phyloP scores from a whole-genome alignment of 1,140 invertebrate genomes.

The Phortica variegata region DNA sequence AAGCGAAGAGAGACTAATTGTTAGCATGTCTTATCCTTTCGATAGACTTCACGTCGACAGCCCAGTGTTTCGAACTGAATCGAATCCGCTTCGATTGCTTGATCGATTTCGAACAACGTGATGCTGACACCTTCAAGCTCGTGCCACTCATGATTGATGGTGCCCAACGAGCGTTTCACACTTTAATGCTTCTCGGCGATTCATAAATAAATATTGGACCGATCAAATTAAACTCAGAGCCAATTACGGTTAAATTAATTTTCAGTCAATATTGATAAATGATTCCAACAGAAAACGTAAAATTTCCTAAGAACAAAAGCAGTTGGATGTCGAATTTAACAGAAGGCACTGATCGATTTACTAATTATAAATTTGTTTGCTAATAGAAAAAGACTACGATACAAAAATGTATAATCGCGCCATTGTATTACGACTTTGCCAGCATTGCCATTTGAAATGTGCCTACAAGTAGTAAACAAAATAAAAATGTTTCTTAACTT shows the following conservation, averaged over 20 bases:
- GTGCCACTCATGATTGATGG: constrained; percentile 37
- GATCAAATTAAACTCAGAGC: constrained; percentile 48
- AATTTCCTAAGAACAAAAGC: neutral
- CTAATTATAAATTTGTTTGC: too few species aligned
- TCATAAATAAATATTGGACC: constrained; percentile 31
- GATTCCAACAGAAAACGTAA: constrained; percentile 3
- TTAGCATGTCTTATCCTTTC: constrained; percentile 22
- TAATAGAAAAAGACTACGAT: constrained; percentile 1
- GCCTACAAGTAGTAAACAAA: too few species aligned
- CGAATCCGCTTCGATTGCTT: constrained; percentile 26
- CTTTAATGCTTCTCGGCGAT: constrained; percentile 12
- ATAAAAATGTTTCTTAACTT: too few species aligned
- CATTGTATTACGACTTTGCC: too few species aligned
- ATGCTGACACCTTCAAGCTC: too few species aligned
- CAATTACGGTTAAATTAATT: constrained; percentile 37
- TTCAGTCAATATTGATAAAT: constrained; percentile 43
- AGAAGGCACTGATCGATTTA: too few species aligned
- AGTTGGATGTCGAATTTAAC: neutral
- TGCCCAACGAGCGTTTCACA: constrained; percentile 42
- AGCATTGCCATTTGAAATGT: constrained; percentile 14
- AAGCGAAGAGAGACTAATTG: constrained; percentile 27
- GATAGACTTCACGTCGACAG: constrained; percentile 35
- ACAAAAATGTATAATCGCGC: constrained; percentile 17
- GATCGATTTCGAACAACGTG: constrained; percentile 22
- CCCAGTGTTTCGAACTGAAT: neutral